Percentiles rank a stretch among this genome's conserved stretches.
Evolutionary conservation across 2,113 vertebrate species (phyloP).

Genomic region (Plecotus auritus): DNA sequence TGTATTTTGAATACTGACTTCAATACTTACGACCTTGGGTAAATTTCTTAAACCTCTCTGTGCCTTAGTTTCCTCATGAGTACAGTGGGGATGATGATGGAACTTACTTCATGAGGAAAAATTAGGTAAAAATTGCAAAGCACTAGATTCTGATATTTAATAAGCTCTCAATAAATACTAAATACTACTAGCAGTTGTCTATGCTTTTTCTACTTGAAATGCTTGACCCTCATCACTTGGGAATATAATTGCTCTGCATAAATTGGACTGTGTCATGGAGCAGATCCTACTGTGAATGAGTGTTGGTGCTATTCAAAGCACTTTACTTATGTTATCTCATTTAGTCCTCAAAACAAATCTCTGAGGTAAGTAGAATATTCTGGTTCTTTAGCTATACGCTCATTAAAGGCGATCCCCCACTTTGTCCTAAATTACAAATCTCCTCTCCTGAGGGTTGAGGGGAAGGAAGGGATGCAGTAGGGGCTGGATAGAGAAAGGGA

Average conservation of each 20-base stretch:
- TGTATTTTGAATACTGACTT: neutral
- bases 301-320: neutral
- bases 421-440: neutral
- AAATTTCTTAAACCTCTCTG: neutral
- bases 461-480: neutral
- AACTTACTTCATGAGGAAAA: neutral
- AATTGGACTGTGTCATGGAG: neutral
- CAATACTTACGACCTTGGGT: neutral
- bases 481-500: neutral
- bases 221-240: neutral
- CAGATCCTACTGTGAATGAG: neutral
- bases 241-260: neutral
- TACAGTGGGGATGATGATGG: neutral
- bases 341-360: neutral
- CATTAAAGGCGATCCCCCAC: neutral
- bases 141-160: neutral
- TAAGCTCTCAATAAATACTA: neutral
- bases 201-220: neutral
- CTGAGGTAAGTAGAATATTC: neutral
- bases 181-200: neutral
- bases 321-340: neutral
- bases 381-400: neutral
- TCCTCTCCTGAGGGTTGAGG: neutral
- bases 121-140: neutral
- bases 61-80: neutral